Base-by-base conservation (phyloP, 2,888 invertebrate genomes). In the Clitarchus hookeri region DNA sequence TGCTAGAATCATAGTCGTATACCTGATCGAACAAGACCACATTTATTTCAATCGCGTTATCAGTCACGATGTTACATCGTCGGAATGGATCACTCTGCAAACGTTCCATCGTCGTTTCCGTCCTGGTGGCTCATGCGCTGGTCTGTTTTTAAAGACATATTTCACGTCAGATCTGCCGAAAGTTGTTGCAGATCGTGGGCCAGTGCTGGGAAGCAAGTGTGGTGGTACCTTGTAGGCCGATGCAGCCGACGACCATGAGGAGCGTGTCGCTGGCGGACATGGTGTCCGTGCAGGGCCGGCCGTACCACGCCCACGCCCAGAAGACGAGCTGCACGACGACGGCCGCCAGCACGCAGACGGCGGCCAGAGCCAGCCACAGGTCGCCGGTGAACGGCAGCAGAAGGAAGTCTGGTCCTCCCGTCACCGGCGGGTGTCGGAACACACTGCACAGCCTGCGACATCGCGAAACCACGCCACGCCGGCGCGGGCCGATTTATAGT, bases 341-440 rank as follows among this genome's bases (percentile, higher is more conserved):
- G 65, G 23, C 65, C 23, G n/a, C 65, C 13, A 65, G 65, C 1
- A n/a, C 65, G n/a, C 65, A 65, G 13, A 19, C 16, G 44, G 78
- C 36, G 13, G 44, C 78, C 78, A 85, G 44, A 25, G 65, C 25
- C 25, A 85, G n/a, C 85, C 85, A 85, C 44, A 85, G 83, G 4
- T n/a, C 12, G n/a, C 26, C 65, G 8, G 85, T 78, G 85, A 85
- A 85, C 6, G 85, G 85, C 48, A 44, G 36, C 44, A 85, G 85
- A 0, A 85, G 83, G 12, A 84, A 83, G 78, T 78, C 48, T 3
- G 54, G 77, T 8, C 80, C 77, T 9, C 44, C 78, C 19, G n/a
- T 36, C 44, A 85, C 85, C 44, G 83, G 65, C n/a, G 85, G 85
- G 77, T 85, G 85, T 16, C 83, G 65, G 83, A 85, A 85, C 19